Base-by-base conservation (phyloP, 2,113 vertebrate species). In the Sarotherodon lohbergeri region DNA sequence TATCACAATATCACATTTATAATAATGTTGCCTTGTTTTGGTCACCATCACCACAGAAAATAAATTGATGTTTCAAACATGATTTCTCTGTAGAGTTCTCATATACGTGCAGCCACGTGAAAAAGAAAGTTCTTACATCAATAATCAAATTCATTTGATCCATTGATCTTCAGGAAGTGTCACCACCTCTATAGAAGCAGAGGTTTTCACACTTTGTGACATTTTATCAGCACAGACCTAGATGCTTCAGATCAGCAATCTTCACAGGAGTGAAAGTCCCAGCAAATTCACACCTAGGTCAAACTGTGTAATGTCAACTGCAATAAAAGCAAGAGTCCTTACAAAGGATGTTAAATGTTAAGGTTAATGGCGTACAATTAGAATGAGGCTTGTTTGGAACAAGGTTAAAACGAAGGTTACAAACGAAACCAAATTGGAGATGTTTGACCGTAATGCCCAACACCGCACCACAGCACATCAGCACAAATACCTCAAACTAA, bases 1-100 rank as follows among this genome's bases (percentile, higher is more conserved):
- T 85, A 88, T 88, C 57, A 54, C 81, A 83, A 55, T 73, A 80
- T 87, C 54, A 82, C 83, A 61, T 87, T 83, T 22, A 78, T 71
- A 68, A 86, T 66, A 87, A 34, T 17, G 32, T 85, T 46, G 32
- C 41, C 39, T 82, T 29, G 24, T 87, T 85, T 80, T 50, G 81
- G 22, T 82, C 57, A 73, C n/a, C 39, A 46, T 27, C 39, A 27
- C 13, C 13, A 46, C 66, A 46, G 66, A 43, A 73, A 73, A 73
- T 27, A 16, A 27, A 24, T 46, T 27, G 39, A 73, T 14, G 39
- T 24, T 73, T 27, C 12, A 73, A 46, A 73, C n/a, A 9, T 73
- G 7, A 4, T 16, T 73, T 73, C 1, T n/a, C 63, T 22, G 19
- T 41, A 73, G 57, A 14, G 39, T 46, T 73, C 13, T 73, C 39